Evolutionary conservation across 2,888 invertebrate genomes (phyloP).

Genomic region (Apodemia duryi): DNA sequence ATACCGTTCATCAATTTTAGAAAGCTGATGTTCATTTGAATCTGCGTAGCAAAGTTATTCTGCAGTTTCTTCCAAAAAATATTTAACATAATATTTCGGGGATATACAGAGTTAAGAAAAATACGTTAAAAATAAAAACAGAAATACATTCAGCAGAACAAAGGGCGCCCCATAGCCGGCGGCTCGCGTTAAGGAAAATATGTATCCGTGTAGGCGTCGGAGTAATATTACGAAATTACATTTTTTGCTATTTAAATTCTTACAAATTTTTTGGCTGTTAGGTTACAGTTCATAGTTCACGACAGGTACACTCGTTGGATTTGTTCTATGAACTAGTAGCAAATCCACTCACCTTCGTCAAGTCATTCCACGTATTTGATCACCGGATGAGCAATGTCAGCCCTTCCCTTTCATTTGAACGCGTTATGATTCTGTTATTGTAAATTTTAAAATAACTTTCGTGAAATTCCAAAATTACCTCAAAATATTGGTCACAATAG

Average conservation of each 20-base stretch:
- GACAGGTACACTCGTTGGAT: no score
- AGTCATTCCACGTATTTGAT: no score
- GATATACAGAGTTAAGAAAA: not conserved
- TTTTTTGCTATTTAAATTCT: not conserved
- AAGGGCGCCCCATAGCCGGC: not conserved
- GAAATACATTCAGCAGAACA: slow-evolving; percentile 1
- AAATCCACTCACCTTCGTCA: no score
- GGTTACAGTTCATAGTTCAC: not conserved
- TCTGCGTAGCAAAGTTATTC: not conserved
- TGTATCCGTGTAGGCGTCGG: not conserved
- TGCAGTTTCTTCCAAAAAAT: not conserved
- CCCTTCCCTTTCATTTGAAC: not conserved
- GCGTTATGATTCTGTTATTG: not conserved
- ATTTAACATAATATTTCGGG: not conserved
- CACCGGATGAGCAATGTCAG: no score
- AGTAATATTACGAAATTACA: not conserved
- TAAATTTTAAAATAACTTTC: no score
- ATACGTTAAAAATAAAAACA: slow-evolving; percentile 2
- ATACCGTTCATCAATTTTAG: not conserved
- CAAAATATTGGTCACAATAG: not conserved
- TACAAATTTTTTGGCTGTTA: not conserved
- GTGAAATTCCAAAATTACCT: not conserved
- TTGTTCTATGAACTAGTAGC: not conserved
- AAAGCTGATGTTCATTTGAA: not conserved
- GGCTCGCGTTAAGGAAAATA: not conserved